These are phyloP conservation scores for Anthopleura xanthogrammica DNA, from an alignment of 92 coral and sea anemone genomes.

Conservation along the genomic window DNA sequence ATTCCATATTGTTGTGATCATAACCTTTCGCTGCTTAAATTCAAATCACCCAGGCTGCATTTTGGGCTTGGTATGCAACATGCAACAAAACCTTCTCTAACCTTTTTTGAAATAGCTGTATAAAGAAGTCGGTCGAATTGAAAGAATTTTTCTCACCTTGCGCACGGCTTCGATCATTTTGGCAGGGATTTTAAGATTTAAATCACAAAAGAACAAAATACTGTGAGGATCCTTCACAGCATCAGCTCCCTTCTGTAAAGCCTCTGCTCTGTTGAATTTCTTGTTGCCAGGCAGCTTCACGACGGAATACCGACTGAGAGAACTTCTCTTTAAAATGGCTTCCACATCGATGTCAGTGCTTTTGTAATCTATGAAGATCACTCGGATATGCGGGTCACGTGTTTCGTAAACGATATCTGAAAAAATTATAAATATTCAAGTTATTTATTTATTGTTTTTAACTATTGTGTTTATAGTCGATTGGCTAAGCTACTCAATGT, in stretches of 20 bases:
- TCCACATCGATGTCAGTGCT: conserved; percentile 81
- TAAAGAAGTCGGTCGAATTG: no score
- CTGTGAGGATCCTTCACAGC: conserved; percentile 86
- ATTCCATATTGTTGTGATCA: no score
- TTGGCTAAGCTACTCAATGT: no score
- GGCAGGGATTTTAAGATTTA: conserved; percentile 81
- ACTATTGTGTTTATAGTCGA: no score
- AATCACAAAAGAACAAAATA: conserved; percentile 85
- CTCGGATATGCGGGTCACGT: conserved; percentile 64
- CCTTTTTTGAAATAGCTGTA: no score
- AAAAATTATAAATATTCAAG: background rate
- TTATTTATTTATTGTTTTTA: background rate
- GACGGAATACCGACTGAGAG: conserved; percentile 56
- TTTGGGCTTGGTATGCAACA: no score
- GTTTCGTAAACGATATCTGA: conserved; percentile 66
- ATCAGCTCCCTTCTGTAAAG: conserved; percentile 87
- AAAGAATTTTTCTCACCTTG: conserved; percentile 54
- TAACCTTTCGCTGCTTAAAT: no score
- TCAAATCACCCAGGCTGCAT: no score
- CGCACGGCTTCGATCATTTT: conserved; percentile 68
- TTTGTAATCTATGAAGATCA: conserved; percentile 84
- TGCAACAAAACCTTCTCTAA: no score
- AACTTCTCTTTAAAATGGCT: conserved; percentile 54
- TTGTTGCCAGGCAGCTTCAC: conserved; percentile 59
- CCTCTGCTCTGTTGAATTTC: conserved; percentile 78